Conservation (phyloP, 2,888 invertebrate genomes). For the Mactromeris polynyma region DNA sequence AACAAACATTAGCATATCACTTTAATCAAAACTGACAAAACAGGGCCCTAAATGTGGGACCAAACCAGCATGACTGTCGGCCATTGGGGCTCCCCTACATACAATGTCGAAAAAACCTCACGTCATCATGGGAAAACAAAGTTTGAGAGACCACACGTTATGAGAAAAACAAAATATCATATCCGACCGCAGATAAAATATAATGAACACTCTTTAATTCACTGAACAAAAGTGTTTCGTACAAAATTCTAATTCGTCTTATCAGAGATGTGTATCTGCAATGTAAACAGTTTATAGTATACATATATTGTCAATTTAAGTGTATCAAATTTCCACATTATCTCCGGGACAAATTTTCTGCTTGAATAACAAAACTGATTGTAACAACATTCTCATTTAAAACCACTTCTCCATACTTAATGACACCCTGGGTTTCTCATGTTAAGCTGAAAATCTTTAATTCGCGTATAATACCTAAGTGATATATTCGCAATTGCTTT, state of each 20-base stretch:
- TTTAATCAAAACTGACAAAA: background rate
- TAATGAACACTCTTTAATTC: slow-evolving; percentile 2
- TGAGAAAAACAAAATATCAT: background rate
- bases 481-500: background rate
- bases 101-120: background rate
- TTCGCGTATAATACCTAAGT: slow-evolving; percentile 7
- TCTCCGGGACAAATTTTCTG: slow-evolving; percentile 12
- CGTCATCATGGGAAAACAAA: no score
- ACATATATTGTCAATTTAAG: background rate
- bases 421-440: background rate
- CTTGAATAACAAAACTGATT: background rate
- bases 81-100: background rate
- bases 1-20: background rate
- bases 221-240: background rate
- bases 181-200: background rate
- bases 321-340: background rate
- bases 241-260: slow-evolving; percentile 10
- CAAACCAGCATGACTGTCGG: background rate
- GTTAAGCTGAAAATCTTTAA: slow-evolving; percentile 9
- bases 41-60: background rate
- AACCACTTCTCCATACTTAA: slow-evolving; percentile 16
- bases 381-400: background rate
- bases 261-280: background rate
- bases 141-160: background rate
- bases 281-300: slow-evolving; percentile 10